A percentile compares a stretch with the other conserved stretches of the same genome.
These are phyloP conservation scores for Leucophora obtusa DNA, from an alignment of 2,888 invertebrate species.

Conservation along the genomic window DNA sequence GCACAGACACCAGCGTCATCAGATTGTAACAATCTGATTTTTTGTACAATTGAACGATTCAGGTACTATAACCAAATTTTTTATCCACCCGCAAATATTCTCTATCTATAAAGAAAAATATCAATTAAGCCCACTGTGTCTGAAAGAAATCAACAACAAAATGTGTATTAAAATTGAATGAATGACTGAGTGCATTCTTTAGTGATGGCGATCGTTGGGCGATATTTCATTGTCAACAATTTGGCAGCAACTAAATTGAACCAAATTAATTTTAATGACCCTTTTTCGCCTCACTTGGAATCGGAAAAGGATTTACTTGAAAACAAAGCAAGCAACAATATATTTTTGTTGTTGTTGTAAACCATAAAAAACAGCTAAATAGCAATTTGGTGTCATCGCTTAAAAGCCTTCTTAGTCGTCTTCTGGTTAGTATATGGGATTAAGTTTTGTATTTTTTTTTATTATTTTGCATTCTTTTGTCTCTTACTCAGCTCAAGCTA, in stretches of 20 bases:
- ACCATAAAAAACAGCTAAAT: constrained; percentile 71
- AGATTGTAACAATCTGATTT: too few species aligned
- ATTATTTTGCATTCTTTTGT: constrained; percentile 52
- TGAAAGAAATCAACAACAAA: too few species aligned
- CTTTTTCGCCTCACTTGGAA: constrained; percentile 65
- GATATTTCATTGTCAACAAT: constrained; percentile 76
- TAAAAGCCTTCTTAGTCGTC: constrained; percentile 74
- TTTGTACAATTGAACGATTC: too few species aligned
- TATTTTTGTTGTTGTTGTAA: constrained; percentile 28
- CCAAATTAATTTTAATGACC: constrained; percentile 78
- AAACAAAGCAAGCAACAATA: constrained; percentile 49
- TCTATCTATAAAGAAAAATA: neutral
- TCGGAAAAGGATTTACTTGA: constrained; percentile 37
- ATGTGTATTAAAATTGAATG: constrained; percentile 37
- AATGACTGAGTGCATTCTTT: constrained; percentile 64
- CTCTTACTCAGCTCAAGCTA: constrained; percentile 37
- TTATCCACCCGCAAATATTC: too few species aligned
- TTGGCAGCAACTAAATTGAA: constrained; percentile 77
- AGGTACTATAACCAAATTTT: too few species aligned
- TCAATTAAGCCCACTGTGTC: neutral
- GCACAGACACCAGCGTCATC: too few species aligned
- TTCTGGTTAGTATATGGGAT: constrained; percentile 12
- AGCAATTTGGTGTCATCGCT: constrained; percentile 78
- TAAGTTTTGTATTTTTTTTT: constrained; percentile 4
- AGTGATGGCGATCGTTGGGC: constrained; percentile 60